Percentiles rank a stretch among this genome's conserved stretches.
phyloP scores from a whole-genome alignment of 2,797 vertebrate species.

The Mormyrus hasselquistii region DNA sequence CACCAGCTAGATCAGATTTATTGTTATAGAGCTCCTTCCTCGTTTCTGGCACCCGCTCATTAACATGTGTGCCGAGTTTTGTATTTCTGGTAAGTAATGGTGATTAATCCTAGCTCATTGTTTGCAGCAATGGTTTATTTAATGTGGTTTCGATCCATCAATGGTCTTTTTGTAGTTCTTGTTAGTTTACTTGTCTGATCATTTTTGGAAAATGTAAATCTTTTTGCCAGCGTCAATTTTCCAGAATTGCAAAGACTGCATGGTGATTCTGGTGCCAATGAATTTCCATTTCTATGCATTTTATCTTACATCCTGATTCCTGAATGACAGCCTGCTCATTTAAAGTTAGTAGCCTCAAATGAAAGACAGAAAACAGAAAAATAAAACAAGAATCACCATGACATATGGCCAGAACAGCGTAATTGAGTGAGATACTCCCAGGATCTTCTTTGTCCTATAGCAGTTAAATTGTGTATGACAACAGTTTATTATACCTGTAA shows the following conservation, averaged over 20 bases:
- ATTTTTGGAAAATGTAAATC: background rate
- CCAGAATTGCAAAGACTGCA: background rate
- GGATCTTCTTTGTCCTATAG: background rate
- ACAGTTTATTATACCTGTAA: background rate
- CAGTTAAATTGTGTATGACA: background rate
- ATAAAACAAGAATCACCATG: background rate
- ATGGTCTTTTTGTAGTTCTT: background rate
- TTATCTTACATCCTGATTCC: background rate
- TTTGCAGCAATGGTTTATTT: background rate
- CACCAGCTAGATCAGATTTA: background rate
- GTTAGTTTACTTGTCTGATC: background rate
- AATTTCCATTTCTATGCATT: background rate
- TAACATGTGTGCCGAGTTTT: background rate
- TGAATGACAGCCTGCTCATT: background rate
- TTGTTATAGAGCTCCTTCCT: background rate
- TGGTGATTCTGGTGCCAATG: background rate
- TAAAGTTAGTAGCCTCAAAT: background rate
- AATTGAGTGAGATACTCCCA: background rate
- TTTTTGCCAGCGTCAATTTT: background rate
- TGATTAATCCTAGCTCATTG: background rate
- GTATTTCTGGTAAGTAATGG: background rate
- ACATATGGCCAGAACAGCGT: background rate
- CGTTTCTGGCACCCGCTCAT: background rate
- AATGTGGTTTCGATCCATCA: background rate
- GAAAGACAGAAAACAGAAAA: background rate